Evolutionary conservation across 2,113 vertebrate genomes (phyloP).

Genomic region (Willisornis vidua): DNA sequence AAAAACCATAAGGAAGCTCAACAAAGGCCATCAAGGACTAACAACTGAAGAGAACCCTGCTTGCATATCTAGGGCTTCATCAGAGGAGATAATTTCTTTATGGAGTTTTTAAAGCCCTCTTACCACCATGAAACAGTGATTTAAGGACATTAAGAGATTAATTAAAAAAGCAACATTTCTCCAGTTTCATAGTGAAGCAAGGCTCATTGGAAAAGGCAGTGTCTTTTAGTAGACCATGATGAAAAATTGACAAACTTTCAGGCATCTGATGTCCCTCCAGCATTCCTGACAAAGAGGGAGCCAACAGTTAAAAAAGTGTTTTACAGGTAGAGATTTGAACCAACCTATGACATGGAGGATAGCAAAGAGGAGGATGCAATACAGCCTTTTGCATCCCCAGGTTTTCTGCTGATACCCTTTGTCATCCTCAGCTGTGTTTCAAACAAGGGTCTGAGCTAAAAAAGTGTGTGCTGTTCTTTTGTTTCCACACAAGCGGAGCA

Average conservation of each 20-base stretch:
- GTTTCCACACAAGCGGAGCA: background rate
- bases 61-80: background rate
- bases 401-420: background rate
- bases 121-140: background rate
- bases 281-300: background rate
- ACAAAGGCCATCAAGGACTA: background rate
- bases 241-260: background rate
- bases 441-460: background rate
- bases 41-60: background rate
- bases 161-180: background rate
- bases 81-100: background rate
- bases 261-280: background rate
- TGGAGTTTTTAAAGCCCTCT: background rate
- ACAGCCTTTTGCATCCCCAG: background rate
- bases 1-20: background rate
- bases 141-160: background rate
- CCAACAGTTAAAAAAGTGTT: background rate
- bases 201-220: background rate
- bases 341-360: background rate
- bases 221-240: background rate
- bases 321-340: background rate
- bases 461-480: background rate
- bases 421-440: background rate
- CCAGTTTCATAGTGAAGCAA: background rate
- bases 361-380: background rate